Evolutionary conservation across 2,797 vertebrate species (phyloP).

Genomic region (Gila robusta): DNA sequence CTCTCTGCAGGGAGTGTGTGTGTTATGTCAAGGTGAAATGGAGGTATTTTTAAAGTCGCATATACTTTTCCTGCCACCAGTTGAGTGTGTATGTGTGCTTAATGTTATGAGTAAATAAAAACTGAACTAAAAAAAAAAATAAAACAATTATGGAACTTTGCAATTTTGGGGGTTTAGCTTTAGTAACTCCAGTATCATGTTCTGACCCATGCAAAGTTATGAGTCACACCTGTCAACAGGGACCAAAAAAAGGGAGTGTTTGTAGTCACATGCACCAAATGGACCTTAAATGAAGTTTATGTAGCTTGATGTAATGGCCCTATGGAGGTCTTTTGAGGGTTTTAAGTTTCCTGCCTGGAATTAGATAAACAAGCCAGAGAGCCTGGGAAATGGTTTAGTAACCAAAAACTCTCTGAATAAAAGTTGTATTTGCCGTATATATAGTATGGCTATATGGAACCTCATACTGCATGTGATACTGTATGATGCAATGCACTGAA

Average conservation of each 20-base stretch:
- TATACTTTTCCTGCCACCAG: background rate
- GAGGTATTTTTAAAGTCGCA: constrained; percentile 5
- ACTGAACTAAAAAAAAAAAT: background rate
- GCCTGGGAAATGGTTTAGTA: constrained; percentile 40
- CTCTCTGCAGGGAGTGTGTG: constrained; percentile 26
- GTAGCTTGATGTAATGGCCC: constrained; percentile 41
- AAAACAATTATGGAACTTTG: background rate
- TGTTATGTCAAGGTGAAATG: constrained; percentile 21
- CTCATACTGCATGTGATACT: background rate
- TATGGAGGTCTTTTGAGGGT: constrained; percentile 45
- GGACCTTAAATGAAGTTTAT: constrained; percentile 39
- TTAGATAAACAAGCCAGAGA: constrained; percentile 51
- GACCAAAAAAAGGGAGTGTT: background rate
- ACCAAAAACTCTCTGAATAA: constrained; percentile 20
- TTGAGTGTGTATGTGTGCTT: background rate
- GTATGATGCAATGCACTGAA: background rate
- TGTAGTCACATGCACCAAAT: background rate
- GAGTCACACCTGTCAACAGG: background rate
- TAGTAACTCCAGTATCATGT: background rate
- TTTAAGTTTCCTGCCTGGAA: constrained; percentile 47
- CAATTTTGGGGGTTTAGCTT: background rate
- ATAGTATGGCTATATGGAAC: background rate
- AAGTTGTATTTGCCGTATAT: background rate
- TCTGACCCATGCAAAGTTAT: background rate
- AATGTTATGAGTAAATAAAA: background rate